Evolutionary conservation across 2,888 invertebrate genomes (phyloP).

Genomic region (Strigamia transsilvanica): DNA sequence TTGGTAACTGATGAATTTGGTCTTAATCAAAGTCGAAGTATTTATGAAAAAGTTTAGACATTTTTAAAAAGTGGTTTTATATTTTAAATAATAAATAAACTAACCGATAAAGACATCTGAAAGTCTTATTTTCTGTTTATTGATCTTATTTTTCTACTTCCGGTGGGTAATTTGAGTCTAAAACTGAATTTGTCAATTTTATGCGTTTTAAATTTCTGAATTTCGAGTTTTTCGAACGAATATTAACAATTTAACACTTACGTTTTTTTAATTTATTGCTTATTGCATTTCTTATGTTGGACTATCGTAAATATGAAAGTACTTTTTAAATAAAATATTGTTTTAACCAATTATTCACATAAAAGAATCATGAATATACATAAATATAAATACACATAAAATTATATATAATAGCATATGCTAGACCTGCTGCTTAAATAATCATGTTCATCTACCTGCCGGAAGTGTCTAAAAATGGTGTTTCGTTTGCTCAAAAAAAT

Average conservation of each 20-base stretch:
- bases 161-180: not conserved
- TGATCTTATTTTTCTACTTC: not conserved
- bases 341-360: no score
- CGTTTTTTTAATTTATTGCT: no score
- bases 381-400: no score
- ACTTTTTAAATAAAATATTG: no score
- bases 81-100: not conserved
- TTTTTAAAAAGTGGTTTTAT: not conserved
- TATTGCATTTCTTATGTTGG: no score
- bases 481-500: conserved; percentile 24
- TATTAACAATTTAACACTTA: no score
- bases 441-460: not conserved
- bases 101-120: not conserved
- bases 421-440: not conserved
- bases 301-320: no score
- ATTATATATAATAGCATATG: no score
- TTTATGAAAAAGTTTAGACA: not conserved
- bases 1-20: not conserved
- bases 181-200: no score
- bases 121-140: not conserved
- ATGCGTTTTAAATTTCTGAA: no score
- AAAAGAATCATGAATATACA: no score
- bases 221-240: no score
- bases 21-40: not conserved
- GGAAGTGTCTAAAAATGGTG: not conserved